phyloP scores from a whole-genome alignment of 23 tunicate species.

The Oikopleura albicans region DNA sequence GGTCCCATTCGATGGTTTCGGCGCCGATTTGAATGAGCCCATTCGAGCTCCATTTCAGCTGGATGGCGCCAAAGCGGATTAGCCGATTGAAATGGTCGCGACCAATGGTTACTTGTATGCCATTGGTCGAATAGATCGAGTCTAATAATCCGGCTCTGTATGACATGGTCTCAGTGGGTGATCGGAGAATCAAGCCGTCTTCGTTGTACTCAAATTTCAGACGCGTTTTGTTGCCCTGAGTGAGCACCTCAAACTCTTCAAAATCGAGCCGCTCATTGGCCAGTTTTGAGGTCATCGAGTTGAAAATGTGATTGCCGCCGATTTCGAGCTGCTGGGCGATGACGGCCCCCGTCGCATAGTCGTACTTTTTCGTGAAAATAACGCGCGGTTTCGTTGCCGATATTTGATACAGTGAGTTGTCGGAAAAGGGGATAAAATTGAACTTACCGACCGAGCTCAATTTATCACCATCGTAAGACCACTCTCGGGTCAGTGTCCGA shows the following conservation, averaged over 20 bases:
- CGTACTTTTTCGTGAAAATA: background rate
- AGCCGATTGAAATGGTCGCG: conserved; percentile 1
- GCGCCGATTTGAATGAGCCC: background rate
- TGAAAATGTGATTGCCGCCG: background rate
- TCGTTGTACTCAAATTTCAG: background rate
- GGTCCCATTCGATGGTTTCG: background rate
- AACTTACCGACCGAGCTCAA: background rate
- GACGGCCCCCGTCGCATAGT: background rate
- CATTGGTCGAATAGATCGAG: background rate
- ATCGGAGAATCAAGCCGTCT: background rate
- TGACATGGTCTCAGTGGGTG: background rate
- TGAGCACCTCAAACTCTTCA: background rate
- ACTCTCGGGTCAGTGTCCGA: background rate
- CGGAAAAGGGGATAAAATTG: background rate
- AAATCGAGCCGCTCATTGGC: background rate
- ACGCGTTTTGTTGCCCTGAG: background rate
- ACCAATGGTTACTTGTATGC: background rate
- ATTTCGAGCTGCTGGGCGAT: background rate
- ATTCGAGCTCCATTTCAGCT: background rate
- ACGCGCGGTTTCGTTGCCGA: background rate
- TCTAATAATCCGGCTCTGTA: background rate
- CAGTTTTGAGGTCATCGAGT: background rate
- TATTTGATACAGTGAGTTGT: background rate
- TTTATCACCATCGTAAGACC: background rate
- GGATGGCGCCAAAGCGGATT: background rate